A percentile compares a stretch with the other conserved stretches of the same genome.
Conservation (phyloP, 64 coral and sea anemone species). For the Pocillopora damicornis region DNA sequence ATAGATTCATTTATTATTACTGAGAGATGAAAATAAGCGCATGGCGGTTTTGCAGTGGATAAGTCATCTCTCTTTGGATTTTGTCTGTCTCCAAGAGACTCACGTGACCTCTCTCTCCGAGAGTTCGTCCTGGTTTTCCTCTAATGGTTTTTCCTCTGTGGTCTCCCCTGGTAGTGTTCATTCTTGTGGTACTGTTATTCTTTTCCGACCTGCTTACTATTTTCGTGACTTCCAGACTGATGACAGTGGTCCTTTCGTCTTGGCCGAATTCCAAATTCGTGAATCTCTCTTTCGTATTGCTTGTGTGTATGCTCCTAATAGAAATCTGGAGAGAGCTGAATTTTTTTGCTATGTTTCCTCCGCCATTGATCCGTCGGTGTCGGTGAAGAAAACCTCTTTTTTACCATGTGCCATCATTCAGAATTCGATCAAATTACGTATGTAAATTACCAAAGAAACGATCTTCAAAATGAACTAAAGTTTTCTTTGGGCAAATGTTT, state of each 20-base stretch:
- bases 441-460: too few relatives aligned
- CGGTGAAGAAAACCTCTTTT: neutral
- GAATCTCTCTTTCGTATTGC: neutral
- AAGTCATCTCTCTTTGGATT: neutral
- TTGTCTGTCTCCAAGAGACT: slow-evolving; percentile 40
- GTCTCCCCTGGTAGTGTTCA: neutral
- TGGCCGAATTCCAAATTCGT: neutral
- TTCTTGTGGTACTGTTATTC: neutral
- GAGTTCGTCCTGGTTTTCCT: neutral
- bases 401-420: too few relatives aligned
- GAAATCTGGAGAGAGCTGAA: neutral
- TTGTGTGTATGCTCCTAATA: neutral
- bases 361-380: neutral
- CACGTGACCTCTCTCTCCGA: neutral
- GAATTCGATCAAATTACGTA: too few relatives aligned
- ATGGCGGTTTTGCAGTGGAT: slow-evolving; percentile 24
- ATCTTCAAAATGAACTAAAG: too few relatives aligned
- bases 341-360: neutral
- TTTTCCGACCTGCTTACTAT: neutral
- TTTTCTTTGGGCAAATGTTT: too few relatives aligned
- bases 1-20: too few relatives aligned
- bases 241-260: neutral
- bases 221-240: neutral
- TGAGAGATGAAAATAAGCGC: neutral
- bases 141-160: neutral